Percentiles rank a stretch among this genome's conserved stretches.
Conservation (phyloP, 2,888 invertebrate species). For the Hirtodrosophila alboralis region DNA sequence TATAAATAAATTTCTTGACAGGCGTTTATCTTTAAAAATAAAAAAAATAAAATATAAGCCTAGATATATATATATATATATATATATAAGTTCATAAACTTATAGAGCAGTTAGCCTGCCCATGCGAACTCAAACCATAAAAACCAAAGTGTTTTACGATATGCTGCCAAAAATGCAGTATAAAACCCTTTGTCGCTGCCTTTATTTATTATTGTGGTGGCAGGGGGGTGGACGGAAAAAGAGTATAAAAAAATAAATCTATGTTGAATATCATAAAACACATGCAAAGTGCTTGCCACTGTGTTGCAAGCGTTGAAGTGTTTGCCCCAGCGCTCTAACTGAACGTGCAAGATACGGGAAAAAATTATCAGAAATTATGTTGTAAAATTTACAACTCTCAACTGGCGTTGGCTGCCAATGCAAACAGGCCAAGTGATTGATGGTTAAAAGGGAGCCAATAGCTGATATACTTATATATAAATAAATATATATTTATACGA, state of each 20-base stretch:
- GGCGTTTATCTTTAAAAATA: too few relatives aligned
- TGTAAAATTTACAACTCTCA: slow-evolving; percentile 76
- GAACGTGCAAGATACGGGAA: slow-evolving; percentile 38
- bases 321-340: slow-evolving; percentile 16
- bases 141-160: slow-evolving; percentile 70
- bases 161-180: slow-evolving; percentile 41
- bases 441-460: slow-evolving; percentile 33
- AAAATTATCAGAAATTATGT: slow-evolving; percentile 78
- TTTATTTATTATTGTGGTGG: neutral
- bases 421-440: slow-evolving; percentile 70
- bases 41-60: too few relatives aligned
- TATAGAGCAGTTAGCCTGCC: neutral
- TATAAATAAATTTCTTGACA: too few relatives aligned
- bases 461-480: neutral
- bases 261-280: slow-evolving; percentile 69
- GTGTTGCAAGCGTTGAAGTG: slow-evolving; percentile 38
- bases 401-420: slow-evolving; percentile 32
- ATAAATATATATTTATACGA: neutral
- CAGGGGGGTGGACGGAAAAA: neutral
- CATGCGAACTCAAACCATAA: slow-evolving; percentile 25
- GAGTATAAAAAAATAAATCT: slow-evolving; percentile 52
- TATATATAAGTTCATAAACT: neutral
- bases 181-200: slow-evolving; percentile 21
- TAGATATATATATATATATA: too few relatives aligned
- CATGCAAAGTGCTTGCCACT: slow-evolving; percentile 66